Base-by-base conservation (phyloP, 2,797 vertebrate species). In the Acipenser oxyrinchus region DNA sequence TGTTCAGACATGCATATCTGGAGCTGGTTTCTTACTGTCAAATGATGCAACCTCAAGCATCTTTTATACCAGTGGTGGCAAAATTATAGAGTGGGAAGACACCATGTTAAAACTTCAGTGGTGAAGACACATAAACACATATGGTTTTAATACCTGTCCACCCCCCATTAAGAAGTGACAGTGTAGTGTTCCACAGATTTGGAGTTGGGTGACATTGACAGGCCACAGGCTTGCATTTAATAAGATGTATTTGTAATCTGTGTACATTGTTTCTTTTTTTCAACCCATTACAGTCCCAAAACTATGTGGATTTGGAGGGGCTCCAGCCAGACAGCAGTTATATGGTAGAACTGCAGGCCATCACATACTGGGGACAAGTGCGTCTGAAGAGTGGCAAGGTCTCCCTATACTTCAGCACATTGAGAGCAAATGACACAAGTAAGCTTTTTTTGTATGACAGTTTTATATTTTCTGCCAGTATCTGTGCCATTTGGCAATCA, bases 341-440 rank as follows among this genome's bases (percentile, higher is more conserved):
- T 82, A 89, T 86, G 0, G 91, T 94, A 74, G 93, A 96, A 79
- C 79, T 98, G 58, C 95, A 98, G 82, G 93, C 93, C 10, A 75
- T 98, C 71, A 86, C 92, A 0, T 93, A 93, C 55, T 98, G 96
- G 96, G 93, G 94, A 61, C 94, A 95, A 84, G 88, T 87, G 51
- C 91, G 94, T 1, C 89, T 98, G 66, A 97, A 96, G 89, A 95
- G 95, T 70, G 69, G 88, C 68, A 96, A 95, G 79, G 92, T 90
- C 18, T 87, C 92, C 6, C 84, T 98, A 6, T 90, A 84, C 62
- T 95, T 98, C 84, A 89, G 85, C 48, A 87, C 94, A 6, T 51
- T 68, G 1, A 6, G 57, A 62, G 83, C 88, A 58, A 74, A 83
- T 60, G 78, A 69, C 69, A 80, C 82, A 72, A 91, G 94, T 95